A percentile compares a stretch with the other conserved stretches of the same genome.
Evolutionary conservation across 2,888 invertebrate genomes (phyloP).

Genomic region (Anodontia alba): DNA sequence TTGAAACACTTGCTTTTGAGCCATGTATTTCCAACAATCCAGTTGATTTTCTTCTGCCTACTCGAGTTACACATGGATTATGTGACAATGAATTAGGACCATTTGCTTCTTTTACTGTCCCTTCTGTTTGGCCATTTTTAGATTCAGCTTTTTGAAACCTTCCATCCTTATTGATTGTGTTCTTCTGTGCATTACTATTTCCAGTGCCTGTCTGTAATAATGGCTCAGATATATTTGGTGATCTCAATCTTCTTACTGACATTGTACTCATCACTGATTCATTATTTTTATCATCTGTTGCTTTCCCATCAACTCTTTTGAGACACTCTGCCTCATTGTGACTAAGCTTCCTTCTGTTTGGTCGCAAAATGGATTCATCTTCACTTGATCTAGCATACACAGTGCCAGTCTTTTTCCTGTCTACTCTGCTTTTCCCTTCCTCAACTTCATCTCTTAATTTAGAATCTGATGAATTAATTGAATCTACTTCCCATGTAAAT

Average conservation of each 20-base stretch:
- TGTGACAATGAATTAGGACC: too few relatives aligned
- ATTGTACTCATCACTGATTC: too few relatives aligned
- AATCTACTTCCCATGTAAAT: slow-evolving; percentile 40
- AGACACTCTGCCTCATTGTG: neutral
- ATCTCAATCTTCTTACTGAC: neutral
- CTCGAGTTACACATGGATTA: neutral
- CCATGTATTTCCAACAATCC: neutral
- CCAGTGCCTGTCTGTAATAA: neutral
- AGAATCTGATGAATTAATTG: neutral
- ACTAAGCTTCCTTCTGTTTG: neutral
- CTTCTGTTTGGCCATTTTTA: too few relatives aligned
- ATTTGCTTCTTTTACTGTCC: too few relatives aligned
- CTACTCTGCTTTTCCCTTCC: too few relatives aligned
- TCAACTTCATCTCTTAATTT: too few relatives aligned
- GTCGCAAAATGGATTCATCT: too few relatives aligned
- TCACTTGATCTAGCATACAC: too few relatives aligned
- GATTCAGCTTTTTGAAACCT: neutral
- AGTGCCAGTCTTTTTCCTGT: too few relatives aligned
- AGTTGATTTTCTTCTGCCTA: neutral
- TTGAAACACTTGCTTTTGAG: too few relatives aligned
- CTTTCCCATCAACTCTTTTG: neutral
- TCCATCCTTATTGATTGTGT: neutral
- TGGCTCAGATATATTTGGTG: neutral
- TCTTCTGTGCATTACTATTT: neutral
- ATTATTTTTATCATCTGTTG: neutral